Evolutionary conservation across 2,113 vertebrate genomes (phyloP), one percentile per base, ranked within the genome.

Genomic region (Chaetodon trifascialis): DNA sequence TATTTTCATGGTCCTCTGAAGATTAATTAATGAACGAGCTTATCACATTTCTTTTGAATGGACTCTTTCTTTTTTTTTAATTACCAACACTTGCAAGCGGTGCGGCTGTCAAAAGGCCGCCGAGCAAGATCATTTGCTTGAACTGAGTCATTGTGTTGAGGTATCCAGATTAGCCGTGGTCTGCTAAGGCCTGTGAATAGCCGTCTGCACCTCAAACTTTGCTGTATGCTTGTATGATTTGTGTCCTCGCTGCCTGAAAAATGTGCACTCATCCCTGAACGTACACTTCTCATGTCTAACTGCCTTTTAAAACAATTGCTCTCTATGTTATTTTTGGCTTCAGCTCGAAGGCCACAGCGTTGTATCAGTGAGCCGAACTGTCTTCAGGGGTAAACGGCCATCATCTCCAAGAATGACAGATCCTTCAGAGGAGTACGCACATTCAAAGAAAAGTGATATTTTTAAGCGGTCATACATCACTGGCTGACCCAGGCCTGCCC

Each of bases 381-480:
- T 60, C 11, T 64, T 54, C 36, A 5, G 4, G 11, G 16, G 36
- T 1, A 54, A 36, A n/a, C 49, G 12, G 44, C 14, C 60, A 25
- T n/a, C n/a, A 9, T 25, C 66, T 60, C 60, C 42, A 1, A 15
- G 21, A 46, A 11, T 17, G 46, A 75, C 64, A 25, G 36, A 71
- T 72, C 69, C 69, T 44, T 67, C 44, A 47, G 63, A 73, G 30
- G 54, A 62, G 11, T 15, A 17, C 51, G 62, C 21, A 66, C 36
- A 19, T 47, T 76, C 2, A 76, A 72, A 66, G 72, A 60, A 59
- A 75, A 66, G 44, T 16, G n/a, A 52, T 56, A 17, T 76, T 52
- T 49, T 40, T 15, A 67, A 65, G 70, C 38, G 42, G 52, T 72
- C 60, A 76, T 80, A 72, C 73, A 67, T 72, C 66, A 60, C 34